Conservation (phyloP, 2,797 vertebrate species). For the Sebastes taczanowskii region DNA sequence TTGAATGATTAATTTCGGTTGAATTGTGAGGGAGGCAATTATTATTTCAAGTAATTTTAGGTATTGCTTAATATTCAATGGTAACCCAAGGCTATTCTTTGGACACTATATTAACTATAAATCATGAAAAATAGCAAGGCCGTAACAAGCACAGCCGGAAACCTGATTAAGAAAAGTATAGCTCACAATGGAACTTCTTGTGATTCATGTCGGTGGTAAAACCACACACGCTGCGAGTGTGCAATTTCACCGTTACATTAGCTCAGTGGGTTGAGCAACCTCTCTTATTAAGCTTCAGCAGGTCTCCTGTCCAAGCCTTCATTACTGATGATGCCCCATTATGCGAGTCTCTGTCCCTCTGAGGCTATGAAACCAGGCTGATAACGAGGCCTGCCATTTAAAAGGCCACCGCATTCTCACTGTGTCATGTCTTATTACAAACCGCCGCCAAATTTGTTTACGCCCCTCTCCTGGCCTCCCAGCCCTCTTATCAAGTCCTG, state of each 20-base stretch:
- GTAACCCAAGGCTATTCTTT: conserved; percentile 24
- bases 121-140: conserved; percentile 11
- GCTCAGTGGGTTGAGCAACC: background rate
- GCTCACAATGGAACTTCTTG: background rate
- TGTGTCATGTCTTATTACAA: conserved; percentile 65
- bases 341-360: conserved; percentile 59
- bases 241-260: background rate
- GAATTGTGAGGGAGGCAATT: conserved; percentile 51
- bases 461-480: conserved; percentile 21
- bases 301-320: conserved; percentile 40
- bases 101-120: conserved; percentile 32
- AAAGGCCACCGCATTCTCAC: conserved; percentile 68
- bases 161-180: conserved; percentile 11
- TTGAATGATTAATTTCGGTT: conserved; percentile 49
- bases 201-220: background rate
- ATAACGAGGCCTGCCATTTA: conserved; percentile 74
- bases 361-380: conserved; percentile 31
- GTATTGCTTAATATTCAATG: conserved; percentile 51
- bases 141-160: background rate
- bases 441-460: conserved; percentile 42
- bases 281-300: conserved; percentile 14
- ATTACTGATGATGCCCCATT: conserved; percentile 64
- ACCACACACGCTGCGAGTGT: background rate
- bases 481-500: conserved; percentile 21
- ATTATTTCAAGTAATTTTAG: conserved; percentile 63